Base-by-base conservation (phyloP, 2,888 invertebrate species). In the Mythimna vitellina region DNA sequence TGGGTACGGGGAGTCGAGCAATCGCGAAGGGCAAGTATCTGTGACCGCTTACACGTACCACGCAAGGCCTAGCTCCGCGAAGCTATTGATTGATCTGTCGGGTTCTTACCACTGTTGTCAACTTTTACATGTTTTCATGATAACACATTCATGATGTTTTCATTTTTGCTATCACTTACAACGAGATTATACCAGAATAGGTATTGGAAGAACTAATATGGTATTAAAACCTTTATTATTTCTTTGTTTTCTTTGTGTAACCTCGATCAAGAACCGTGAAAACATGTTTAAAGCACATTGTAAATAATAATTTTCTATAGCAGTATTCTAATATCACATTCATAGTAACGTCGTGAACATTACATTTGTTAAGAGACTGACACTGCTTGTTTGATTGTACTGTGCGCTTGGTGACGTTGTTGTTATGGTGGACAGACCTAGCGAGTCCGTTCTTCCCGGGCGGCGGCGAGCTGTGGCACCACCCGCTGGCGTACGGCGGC, bases 401-500 rank as follows among this genome's bases (percentile, higher is more conserved):
- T 66, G 76, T 72, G 60, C 75, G 75, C 57, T 73, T 66, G 73
- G 72, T 81, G 73, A 78, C 85, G 85, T 76, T 79, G 73, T 70
- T 81, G 78, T 78, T 81, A 49, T 81, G 86, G 65, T 85, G 92
- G 96, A 84, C 97, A 98, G 99, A 99, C 97, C 97, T 99, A 97
- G 99, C 99, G 92, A 98, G 98, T 90, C 99, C 99, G 90, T 99
- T 99, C 97, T 99, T 99, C 97, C 99, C 99, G 88, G 96, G 97
- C 95, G 93, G 96, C 78, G 99, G 98, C 87, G 99, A 99, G 96
- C 97, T 99, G 93, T 99, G 99, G 99, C 99, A 99, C 96, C 98
- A 98, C 93, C 96, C 98, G 96, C 97, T 98, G 87, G 97, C 97
- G 78, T 97, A 97, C 82, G 98, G 98, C 68, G 98, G 98, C 84